phyloP scores from a whole-genome alignment of 2,113 vertebrate species.

The Xyliphius kryptos region DNA sequence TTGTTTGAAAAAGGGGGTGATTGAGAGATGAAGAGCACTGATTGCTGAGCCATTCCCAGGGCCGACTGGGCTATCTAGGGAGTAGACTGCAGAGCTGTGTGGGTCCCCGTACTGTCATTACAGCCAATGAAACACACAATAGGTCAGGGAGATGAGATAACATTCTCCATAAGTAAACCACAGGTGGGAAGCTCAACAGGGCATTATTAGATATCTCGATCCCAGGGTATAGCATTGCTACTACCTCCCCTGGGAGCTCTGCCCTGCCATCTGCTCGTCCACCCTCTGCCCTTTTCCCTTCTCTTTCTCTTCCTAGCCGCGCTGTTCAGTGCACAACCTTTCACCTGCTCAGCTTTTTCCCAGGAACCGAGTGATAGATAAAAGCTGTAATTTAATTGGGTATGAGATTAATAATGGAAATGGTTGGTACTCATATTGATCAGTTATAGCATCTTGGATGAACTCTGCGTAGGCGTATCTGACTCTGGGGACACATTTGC shows the following conservation, averaged over 20 bases:
- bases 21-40: slow-evolving; percentile 48
- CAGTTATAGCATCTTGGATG: too few relatives aligned
- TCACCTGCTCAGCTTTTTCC: too few relatives aligned
- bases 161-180: slow-evolving; percentile 59
- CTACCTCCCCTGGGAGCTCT: slow-evolving; percentile 52
- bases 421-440: too few relatives aligned
- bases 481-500: too few relatives aligned
- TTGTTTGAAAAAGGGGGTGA: slow-evolving; percentile 48
- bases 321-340: too few relatives aligned
- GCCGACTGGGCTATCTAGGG: slow-evolving; percentile 53
- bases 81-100: slow-evolving; percentile 44
- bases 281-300: slow-evolving; percentile 13
- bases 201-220: slow-evolving; percentile 66
- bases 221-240: slow-evolving; percentile 72
- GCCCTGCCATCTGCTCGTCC: slow-evolving; percentile 64
- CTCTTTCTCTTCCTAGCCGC: too few relatives aligned
- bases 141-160: slow-evolving; percentile 71
- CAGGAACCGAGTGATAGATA: too few relatives aligned
- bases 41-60: slow-evolving; percentile 64
- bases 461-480: too few relatives aligned
- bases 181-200: slow-evolving; percentile 67
- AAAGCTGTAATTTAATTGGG: too few relatives aligned
- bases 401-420: too few relatives aligned
- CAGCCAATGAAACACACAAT: slow-evolving; percentile 58
- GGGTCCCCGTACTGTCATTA: too few relatives aligned